Conservation (phyloP, 1,140 invertebrate genomes). For the Laodelphax striatellus region DNA sequence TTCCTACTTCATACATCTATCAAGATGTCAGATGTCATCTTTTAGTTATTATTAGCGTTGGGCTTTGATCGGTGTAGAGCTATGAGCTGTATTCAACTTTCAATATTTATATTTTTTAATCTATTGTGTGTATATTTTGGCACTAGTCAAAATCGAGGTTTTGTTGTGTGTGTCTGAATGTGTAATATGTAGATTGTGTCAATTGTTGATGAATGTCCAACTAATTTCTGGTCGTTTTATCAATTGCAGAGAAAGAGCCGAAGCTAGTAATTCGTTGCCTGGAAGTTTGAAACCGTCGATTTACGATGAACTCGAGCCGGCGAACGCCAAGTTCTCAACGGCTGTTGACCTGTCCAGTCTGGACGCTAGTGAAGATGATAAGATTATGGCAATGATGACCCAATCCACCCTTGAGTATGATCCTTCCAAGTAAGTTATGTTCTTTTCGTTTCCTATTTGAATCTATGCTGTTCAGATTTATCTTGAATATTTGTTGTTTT, state of each 20-base stretch:
- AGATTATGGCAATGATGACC: slow-evolving; percentile 93
- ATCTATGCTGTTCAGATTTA: no score
- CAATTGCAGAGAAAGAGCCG: slow-evolving; percentile 25
- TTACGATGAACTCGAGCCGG: no score
- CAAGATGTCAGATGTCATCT: no score
- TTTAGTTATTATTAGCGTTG: no score
- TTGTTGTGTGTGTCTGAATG: no score
- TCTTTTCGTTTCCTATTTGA: not conserved
- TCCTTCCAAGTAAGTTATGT: slow-evolving; percentile 73
- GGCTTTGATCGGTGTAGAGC: no score
- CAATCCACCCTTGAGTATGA: slow-evolving; percentile 95
- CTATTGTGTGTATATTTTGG: not conserved
- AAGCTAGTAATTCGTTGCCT: slow-evolving; percentile 20
- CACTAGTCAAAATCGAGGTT: no score
- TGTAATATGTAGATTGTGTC: no score
- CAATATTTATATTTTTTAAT: no score
- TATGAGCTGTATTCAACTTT: not conserved
- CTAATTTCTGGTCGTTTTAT: slow-evolving; percentile 10
- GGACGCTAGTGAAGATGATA: slow-evolving; percentile 90
- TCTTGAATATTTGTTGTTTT: no score
- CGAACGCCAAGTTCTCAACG: not conserved
- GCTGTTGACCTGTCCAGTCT: slow-evolving; percentile 76
- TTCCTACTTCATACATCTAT: no score
- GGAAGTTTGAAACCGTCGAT: slow-evolving; percentile 9
- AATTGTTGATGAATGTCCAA: no score